These are phyloP conservation scores for Periphyllus acericola DNA, from an alignment of 2,888 invertebrate genomes.

Conservation along the genomic window DNA sequence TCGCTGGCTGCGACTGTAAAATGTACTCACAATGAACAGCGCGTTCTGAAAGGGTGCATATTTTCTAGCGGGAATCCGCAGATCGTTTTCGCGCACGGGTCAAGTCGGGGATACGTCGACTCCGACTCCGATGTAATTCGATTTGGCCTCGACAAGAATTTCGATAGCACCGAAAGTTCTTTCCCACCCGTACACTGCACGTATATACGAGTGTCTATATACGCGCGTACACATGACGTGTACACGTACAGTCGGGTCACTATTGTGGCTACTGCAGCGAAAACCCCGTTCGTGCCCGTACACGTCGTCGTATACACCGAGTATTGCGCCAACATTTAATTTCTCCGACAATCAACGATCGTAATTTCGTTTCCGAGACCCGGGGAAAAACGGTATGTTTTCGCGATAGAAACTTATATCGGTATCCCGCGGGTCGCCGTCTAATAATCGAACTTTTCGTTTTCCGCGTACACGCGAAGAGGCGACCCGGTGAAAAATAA, in stretches of 20 bases:
- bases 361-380: not conserved
- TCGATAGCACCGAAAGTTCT: constrained; percentile 1
- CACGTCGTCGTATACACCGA: not conserved
- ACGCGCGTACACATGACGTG: too few species aligned
- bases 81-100: constrained; percentile 4
- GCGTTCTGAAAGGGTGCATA: not conserved
- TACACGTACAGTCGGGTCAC: not conserved
- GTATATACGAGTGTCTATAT: not conserved
- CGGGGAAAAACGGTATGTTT: not conserved
- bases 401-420: not conserved
- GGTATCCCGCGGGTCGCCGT: not conserved
- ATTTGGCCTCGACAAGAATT: not conserved
- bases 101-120: not conserved
- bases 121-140: not conserved
- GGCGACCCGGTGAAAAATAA: not conserved
- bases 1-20: not conserved
- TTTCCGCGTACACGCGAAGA: not conserved
- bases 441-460: not conserved
- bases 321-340: constrained; percentile 11
- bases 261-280: not conserved
- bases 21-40: not conserved
- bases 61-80: not conserved
- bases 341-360: constrained; percentile 1
- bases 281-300: not conserved
- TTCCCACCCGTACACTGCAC: not conserved